Conservation (phyloP, 2,797 vertebrate genomes). For the Hydrolagus colliei region DNA sequence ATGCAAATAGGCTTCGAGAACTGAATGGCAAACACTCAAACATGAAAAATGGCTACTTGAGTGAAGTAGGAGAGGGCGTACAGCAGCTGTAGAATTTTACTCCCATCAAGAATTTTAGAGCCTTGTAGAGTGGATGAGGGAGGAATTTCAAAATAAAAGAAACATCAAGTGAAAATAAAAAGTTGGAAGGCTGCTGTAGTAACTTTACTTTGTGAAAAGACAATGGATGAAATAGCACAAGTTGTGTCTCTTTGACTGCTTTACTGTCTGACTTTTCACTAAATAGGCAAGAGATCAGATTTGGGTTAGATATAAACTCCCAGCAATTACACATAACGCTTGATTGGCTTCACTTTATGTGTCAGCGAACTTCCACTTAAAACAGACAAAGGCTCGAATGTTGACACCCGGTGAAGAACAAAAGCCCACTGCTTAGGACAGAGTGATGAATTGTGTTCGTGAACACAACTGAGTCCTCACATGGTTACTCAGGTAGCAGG, state of each 20-base stretch:
- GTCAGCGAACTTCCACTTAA: conserved; percentile 15
- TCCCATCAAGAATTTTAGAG: too few species aligned
- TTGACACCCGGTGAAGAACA: conserved; percentile 1
- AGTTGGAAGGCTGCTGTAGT: too few species aligned
- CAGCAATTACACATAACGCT: conserved; percentile 6
- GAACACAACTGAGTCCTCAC: background rate
- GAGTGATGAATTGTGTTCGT: conserved; percentile 8
- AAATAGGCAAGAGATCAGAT: background rate
- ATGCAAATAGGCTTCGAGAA: too few species aligned
- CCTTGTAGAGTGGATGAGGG: too few species aligned
- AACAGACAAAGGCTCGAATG: background rate
- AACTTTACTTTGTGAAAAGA: too few species aligned
- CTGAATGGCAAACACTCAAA: too few species aligned
- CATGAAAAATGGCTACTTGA: too few species aligned
- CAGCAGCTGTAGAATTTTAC: too few species aligned
- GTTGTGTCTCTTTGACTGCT: background rate
- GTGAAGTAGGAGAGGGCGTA: too few species aligned
- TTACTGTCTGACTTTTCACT: background rate
- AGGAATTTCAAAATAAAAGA: too few species aligned
- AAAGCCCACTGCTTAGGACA: background rate
- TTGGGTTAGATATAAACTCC: background rate
- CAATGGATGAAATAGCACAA: background rate
- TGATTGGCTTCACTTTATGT: background rate
- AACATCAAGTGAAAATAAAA: too few species aligned
- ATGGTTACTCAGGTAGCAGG: background rate